Evolutionary conservation across 2,113 vertebrate genomes (phyloP).

Genomic region (Reinhardtius hippoglossoides): DNA sequence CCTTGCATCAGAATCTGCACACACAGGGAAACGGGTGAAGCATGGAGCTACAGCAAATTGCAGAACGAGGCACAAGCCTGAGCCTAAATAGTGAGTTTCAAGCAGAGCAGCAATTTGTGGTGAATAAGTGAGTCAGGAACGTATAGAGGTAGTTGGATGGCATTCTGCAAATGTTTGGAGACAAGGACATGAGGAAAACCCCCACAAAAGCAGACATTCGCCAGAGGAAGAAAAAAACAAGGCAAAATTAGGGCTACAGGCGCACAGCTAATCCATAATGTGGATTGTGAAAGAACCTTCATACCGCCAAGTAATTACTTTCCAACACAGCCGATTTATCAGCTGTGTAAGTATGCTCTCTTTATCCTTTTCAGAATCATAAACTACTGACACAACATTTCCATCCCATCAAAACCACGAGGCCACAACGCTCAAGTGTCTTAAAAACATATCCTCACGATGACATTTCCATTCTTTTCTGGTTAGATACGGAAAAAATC

Average conservation of each 20-base stretch:
- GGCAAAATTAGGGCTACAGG: conserved; percentile 19
- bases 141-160: conserved; percentile 54
- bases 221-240: conserved; percentile 1
- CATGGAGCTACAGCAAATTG: not conserved
- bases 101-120: conserved; percentile 40
- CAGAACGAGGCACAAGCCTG: conserved; percentile 15
- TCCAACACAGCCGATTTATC: conserved; percentile 40
- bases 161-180: conserved; percentile 42
- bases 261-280: conserved; percentile 49
- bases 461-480: conserved; percentile 46
- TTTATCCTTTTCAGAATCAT: conserved; percentile 34
- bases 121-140: conserved; percentile 72
- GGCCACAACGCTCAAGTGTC: conserved; percentile 35
- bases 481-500: conserved; percentile 32
- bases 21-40: conserved; percentile 2
- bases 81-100: conserved; percentile 22
- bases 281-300: conserved; percentile 29
- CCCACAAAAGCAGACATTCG: conserved; percentile 21
- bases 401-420: conserved; percentile 32
- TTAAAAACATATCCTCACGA: conserved; percentile 36
- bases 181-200: not conserved
- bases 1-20: conserved; percentile 13
- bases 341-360: conserved; percentile 17
- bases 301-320: conserved; percentile 53
- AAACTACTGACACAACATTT: conserved; percentile 50